Evolutionary conservation across 1,140 invertebrate species (phyloP), one percentile per base, ranked within the genome.

Genomic region (Microplitis mediator): DNA sequence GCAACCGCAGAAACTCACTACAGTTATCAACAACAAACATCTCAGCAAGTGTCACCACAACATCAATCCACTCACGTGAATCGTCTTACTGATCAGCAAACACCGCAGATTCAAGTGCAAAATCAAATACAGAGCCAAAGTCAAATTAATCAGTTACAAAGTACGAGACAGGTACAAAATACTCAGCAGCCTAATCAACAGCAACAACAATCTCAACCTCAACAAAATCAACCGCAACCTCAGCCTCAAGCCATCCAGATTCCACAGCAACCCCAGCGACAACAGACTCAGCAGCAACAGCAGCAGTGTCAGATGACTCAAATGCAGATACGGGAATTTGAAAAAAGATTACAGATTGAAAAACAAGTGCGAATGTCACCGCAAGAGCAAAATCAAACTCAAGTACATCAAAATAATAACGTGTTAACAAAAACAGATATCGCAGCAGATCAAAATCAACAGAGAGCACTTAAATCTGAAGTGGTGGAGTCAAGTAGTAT

Each of bases 61-160:
- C 51, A 77, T 32, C 81, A 82, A 73, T 75, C 79, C 61, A 82
- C 84, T 73, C 84, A 81, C 80, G 81, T 67, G 78, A 86, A 81
- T 80, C 39, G 51, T 5, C 79, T 85, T n/a, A 67, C 69, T 3
- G 83, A 87, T 34, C 80, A 82, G 13, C 76, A 78, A 76, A 74
- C 74, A 3, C 86, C 88, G 58, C 84, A 88, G 64, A 86, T 87
- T 0, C 88, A 89, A 80, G 77, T 80, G 16, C 85, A 85, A 75
- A 85, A 85, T 77, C 84, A 84, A 77, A 81, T 87, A 69, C 83
- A 83, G 62, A 86, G 77, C 77, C 84, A 86, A 75, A 83, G 77
- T 77, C 85, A 86, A 80, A 81, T 89, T 51, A 84, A 83, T 69
- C 88, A 89, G 65, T 71, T 86, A 3, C 88, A 89, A 78, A 80